Conservation (phyloP, 2,797 vertebrate genomes). For the Dromococcyx pavoninus region DNA sequence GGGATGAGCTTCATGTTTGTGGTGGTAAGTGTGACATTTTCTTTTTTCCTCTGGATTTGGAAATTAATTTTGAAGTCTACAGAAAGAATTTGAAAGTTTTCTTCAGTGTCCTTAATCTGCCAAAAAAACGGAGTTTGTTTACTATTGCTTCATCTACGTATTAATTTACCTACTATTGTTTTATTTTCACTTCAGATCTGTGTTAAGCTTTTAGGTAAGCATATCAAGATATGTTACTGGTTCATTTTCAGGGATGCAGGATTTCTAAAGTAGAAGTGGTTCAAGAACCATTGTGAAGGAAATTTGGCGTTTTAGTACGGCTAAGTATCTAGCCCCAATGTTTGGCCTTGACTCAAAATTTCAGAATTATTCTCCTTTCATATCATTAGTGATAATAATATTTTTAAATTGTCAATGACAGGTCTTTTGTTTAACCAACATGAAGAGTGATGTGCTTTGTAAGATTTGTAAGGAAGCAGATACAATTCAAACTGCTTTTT, state of each 20-base stretch:
- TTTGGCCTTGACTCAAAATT: background rate
- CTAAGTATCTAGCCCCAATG: background rate
- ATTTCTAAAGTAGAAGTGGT: background rate
- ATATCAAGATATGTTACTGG: background rate
- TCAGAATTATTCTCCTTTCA: background rate
- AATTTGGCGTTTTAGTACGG: background rate
- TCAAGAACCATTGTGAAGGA: background rate
- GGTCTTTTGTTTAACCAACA: background rate
- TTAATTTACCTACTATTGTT: background rate
- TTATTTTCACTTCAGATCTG: background rate
- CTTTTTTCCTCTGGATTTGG: background rate
- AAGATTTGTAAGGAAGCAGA: background rate
- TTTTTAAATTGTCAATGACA: background rate
- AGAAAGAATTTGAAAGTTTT: background rate
- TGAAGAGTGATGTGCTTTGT: background rate
- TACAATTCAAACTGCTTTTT: background rate
- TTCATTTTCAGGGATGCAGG: background rate
- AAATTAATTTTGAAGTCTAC: background rate
- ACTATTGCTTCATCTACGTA: background rate
- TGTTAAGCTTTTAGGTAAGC: background rate
- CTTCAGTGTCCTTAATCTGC: background rate
- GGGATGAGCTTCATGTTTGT: slow-evolving; percentile 88
- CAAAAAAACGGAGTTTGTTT: background rate
- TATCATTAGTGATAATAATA: background rate
- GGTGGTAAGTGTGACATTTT: slow-evolving; percentile 80